These are phyloP conservation scores for Gandaritis pyraliata DNA, from an alignment of 2,888 invertebrate genomes.

Conservation along the genomic window DNA sequence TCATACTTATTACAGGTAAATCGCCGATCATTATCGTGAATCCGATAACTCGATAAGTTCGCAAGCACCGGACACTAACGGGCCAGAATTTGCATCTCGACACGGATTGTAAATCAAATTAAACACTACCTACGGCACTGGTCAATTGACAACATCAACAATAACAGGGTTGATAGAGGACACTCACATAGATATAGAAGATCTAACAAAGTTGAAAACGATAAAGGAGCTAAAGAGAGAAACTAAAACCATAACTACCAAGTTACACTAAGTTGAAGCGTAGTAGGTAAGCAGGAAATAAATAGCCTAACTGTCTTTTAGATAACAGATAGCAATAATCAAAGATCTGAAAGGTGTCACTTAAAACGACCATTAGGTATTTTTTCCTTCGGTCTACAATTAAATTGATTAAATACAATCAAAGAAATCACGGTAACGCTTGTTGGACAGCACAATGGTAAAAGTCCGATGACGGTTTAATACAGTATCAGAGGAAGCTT, in stretches of 20 bases:
- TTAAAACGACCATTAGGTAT: too few species aligned
- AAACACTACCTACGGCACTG: conserved; percentile 51
- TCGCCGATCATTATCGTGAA: conserved; percentile 32
- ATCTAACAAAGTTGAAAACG: neutral
- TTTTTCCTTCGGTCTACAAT: too few species aligned
- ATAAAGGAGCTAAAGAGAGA: neutral
- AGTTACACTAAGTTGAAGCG: neutral
- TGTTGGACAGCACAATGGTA: neutral
- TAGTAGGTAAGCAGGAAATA: neutral
- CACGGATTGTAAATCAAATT: conserved; percentile 58
- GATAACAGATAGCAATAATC: too few species aligned
- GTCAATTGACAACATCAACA: conserved; percentile 46
- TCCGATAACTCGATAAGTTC: conserved; percentile 30
- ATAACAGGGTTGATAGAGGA: conserved; percentile 14
- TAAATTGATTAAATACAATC: neutral
- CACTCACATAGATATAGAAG: neutral
- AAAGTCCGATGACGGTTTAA: neutral
- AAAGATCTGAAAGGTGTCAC: too few species aligned
- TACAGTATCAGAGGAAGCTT: neutral
- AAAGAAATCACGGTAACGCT: neutral
- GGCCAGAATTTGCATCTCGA: conserved; percentile 49
- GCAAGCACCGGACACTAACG: conserved; percentile 38
- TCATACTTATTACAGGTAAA: conserved; percentile 32
- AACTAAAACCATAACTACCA: neutral
- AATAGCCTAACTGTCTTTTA: neutral